Conservation (phyloP, 2,888 invertebrate genomes). For the Linnaemya tessellans region DNA sequence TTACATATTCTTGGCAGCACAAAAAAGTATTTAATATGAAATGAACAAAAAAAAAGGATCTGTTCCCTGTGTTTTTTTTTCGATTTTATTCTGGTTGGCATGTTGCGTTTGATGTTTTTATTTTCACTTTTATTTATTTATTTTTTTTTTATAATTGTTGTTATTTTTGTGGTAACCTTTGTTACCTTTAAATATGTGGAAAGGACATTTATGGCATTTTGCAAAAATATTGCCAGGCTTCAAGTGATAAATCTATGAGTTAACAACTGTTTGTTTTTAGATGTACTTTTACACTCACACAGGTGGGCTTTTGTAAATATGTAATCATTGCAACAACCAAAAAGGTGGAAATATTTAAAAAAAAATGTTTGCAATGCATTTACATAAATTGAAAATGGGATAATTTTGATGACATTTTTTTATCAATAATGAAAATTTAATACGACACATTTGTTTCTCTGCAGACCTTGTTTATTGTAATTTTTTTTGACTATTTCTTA, state of each 20-base stretch:
- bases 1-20: constrained; percentile 9
- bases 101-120: constrained; percentile 42
- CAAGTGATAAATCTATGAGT: constrained; percentile 5
- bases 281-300: constrained; percentile 30
- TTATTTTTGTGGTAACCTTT: constrained; percentile 59
- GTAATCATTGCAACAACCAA: constrained; percentile 11
- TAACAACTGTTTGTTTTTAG: constrained; percentile 57
- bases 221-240: constrained; percentile 22
- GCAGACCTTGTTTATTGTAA: too few species aligned
- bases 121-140: constrained; percentile 10
- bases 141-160: constrained; percentile 5
- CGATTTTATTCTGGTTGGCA: background rate
- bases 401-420: too few species aligned
- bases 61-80: background rate
- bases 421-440: too few species aligned
- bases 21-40: constrained; percentile 14
- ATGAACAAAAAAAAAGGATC: constrained; percentile 13
- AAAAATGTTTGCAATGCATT: background rate
- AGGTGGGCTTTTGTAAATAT: background rate
- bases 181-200: constrained; percentile 33
- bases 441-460: too few species aligned
- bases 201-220: constrained; percentile 44
- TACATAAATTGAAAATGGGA: too few species aligned
- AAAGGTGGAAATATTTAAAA: constrained; percentile 1
- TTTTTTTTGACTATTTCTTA: too few species aligned